Conservation (phyloP, 2,888 invertebrate species). For the Eupithecia inturbata region DNA sequence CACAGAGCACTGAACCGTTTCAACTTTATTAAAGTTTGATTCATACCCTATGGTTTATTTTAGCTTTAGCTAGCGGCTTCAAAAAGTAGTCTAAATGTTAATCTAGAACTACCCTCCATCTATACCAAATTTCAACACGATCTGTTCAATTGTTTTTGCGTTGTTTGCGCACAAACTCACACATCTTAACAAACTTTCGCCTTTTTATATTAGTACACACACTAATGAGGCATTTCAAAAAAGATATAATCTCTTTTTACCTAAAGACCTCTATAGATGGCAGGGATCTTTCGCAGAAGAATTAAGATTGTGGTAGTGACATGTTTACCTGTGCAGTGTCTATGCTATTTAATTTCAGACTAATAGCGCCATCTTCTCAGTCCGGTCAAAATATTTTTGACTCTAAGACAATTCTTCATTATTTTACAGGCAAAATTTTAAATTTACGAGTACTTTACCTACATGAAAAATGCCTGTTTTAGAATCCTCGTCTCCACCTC, state of each 20-base stretch:
- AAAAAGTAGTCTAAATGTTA: background rate
- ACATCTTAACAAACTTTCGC: background rate
- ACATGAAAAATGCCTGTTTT: background rate
- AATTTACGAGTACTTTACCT: too few species aligned
- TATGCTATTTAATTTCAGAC: too few species aligned
- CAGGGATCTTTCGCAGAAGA: too few species aligned
- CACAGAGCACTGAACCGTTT: slow-evolving; percentile 61
- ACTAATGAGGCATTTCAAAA: too few species aligned
- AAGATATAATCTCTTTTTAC: too few species aligned
- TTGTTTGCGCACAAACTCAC: background rate
- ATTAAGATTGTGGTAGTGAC: too few species aligned
- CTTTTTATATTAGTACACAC: background rate
- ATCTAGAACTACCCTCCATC: background rate
- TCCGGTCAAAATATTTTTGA: too few species aligned
- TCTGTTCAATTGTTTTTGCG: background rate
- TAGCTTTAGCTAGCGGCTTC: background rate
- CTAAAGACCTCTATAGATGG: too few species aligned
- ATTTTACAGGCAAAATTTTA: too few species aligned
- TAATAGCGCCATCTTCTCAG: too few species aligned
- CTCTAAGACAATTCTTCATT: too few species aligned
- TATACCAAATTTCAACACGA: background rate
- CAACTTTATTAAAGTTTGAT: slow-evolving; percentile 64
- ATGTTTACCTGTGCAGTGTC: too few species aligned
- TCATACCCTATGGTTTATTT: slow-evolving; percentile 47
- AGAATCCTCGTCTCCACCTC: background rate